These are phyloP conservation scores for Isurus oxyrinchus DNA, from an alignment of 2,113 vertebrate species.

Conservation along the genomic window DNA sequence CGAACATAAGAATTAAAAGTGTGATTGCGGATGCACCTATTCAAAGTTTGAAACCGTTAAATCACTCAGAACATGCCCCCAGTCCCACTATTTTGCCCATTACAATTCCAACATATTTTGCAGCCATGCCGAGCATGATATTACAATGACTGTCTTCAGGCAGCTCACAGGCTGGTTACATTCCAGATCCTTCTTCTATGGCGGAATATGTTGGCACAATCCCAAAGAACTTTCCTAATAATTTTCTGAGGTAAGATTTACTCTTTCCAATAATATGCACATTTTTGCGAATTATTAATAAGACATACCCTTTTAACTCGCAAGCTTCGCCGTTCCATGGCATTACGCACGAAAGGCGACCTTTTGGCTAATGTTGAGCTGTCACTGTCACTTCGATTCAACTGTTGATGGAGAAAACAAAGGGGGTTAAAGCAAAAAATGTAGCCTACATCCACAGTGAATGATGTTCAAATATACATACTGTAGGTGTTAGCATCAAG, in stretches of 20 bases:
- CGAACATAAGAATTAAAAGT: neutral
- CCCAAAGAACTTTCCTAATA: neutral
- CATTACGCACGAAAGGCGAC: slow-evolving; percentile 71
- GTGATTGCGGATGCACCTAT: neutral
- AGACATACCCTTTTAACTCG: slow-evolving; percentile 68
- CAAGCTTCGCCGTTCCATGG: slow-evolving; percentile 65
- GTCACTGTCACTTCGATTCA: slow-evolving; percentile 77
- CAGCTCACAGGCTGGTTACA: neutral
- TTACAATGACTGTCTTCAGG: neutral
- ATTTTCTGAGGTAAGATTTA: neutral
- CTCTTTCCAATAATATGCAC: neutral
- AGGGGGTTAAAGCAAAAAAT: neutral
- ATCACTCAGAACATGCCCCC: neutral
- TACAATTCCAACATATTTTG: neutral
- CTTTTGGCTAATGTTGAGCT: slow-evolving; percentile 72
- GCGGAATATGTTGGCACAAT: neutral
- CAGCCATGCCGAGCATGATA: neutral
- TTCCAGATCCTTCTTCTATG: neutral
- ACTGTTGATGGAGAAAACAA: slow-evolving; percentile 47
- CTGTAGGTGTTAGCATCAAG: neutral
- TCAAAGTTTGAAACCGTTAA: neutral
- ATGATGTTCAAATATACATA: neutral
- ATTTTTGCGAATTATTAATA: no score
- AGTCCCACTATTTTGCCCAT: neutral
- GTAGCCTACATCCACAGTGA: neutral